A percentile compares a stretch with the other conserved stretches of the same genome.
These are phyloP conservation scores for Eufriesea mexicana DNA, from an alignment of 1,140 invertebrate species.

Conservation along the genomic window DNA sequence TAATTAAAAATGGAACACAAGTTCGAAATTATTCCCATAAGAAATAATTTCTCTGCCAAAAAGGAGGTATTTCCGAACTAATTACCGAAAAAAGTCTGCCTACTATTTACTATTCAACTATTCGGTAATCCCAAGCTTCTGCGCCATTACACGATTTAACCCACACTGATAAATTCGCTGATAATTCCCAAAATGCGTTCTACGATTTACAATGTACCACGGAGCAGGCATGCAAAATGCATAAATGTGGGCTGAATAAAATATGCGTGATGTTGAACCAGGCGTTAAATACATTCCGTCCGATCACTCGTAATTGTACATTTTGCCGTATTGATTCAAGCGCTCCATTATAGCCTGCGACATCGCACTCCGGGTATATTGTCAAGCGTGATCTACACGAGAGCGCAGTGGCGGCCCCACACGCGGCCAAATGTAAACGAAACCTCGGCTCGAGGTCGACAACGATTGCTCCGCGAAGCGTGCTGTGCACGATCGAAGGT, in stretches of 20 bases:
- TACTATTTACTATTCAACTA: too few relatives aligned
- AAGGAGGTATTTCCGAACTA: too few relatives aligned
- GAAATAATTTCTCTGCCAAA: too few relatives aligned
- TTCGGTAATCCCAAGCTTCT: too few relatives aligned
- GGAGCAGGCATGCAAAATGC: not conserved
- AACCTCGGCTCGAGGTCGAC: not conserved
- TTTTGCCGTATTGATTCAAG: not conserved
- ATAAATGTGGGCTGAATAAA: not conserved
- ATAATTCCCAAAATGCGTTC: not conserved
- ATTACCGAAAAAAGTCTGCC: too few relatives aligned
- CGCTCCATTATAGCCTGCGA: not conserved
- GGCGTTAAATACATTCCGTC: not conserved
- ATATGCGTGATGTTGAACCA: too few relatives aligned
- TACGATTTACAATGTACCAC: not conserved
- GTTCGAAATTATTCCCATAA: too few relatives aligned
- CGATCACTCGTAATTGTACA: not conserved
- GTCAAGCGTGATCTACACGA: not conserved
- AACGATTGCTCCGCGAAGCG: not conserved
- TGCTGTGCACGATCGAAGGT: not conserved
- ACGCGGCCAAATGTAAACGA: slow-evolving; percentile 5
- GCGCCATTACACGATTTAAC: too few relatives aligned
- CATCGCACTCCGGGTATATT: not conserved
- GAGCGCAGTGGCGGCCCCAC: too few relatives aligned
- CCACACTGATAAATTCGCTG: too few relatives aligned
- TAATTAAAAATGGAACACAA: too few relatives aligned